Evolutionary conservation across 2,113 vertebrate genomes (phyloP).

Genomic region (Cephalopterus ornatus): DNA sequence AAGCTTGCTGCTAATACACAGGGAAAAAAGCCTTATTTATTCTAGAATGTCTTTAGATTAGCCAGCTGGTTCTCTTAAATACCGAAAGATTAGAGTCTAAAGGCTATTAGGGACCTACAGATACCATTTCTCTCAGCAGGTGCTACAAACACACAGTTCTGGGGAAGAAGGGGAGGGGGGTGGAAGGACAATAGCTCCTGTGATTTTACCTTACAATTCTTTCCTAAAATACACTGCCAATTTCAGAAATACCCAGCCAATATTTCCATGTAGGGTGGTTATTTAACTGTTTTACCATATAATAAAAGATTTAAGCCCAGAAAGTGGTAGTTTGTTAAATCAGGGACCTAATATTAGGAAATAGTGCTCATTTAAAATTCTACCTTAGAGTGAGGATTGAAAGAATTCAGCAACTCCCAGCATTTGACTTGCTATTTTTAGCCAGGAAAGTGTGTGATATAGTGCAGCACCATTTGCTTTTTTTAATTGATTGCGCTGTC

Average conservation of each 20-base stretch:
- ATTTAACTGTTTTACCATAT: neutral
- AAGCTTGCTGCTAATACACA: neutral
- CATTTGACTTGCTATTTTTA: conserved; percentile 50
- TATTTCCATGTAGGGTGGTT: neutral
- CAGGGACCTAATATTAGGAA: neutral
- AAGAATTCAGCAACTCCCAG: neutral
- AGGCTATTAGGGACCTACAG: neutral
- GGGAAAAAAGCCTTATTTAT: neutral
- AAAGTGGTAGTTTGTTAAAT: neutral
- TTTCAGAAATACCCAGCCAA: neutral
- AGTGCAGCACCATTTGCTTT: conserved; percentile 31
- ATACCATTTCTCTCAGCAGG: neutral
- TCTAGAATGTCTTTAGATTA: neutral
- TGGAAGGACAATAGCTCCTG: neutral
- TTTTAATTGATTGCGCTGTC: neutral
- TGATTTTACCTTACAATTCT: neutral
- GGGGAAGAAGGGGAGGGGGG: rapidly evolving
- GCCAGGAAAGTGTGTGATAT: neutral
- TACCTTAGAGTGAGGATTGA: neutral
- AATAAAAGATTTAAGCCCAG: neutral
- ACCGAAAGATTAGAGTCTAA: neutral
- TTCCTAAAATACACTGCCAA: neutral
- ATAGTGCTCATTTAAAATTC: neutral
- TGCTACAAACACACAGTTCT: neutral
- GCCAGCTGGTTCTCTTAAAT: neutral